Evolutionary conservation across 2,888 invertebrate genomes (phyloP).

Genomic region (Branchinecta sandiegonensis): DNA sequence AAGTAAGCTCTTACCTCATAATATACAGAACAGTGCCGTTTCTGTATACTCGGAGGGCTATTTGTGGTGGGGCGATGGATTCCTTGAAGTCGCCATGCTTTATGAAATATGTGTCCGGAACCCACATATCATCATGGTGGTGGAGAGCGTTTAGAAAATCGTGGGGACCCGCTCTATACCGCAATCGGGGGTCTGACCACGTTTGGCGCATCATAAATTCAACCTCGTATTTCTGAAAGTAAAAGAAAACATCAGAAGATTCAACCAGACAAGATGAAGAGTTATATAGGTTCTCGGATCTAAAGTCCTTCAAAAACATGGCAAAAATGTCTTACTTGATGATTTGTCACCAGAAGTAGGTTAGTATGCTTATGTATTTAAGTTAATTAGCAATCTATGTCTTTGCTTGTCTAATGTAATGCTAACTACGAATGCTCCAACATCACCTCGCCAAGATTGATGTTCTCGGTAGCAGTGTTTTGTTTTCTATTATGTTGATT

Average conservation of each 20-base stretch:
- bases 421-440: too few species aligned
- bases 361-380: too few species aligned
- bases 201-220: constrained; percentile 85
- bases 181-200: constrained; percentile 79
- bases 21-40: constrained; percentile 88
- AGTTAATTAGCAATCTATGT: too few species aligned
- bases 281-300: constrained; percentile 23
- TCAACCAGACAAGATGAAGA: too few species aligned
- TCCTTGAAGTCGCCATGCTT: constrained; percentile 94
- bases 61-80: constrained; percentile 81
- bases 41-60: constrained; percentile 76
- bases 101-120: constrained; percentile 88
- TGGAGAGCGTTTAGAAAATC: constrained; percentile 82
- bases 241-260: constrained; percentile 23
- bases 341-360: not conserved
- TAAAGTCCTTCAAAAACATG: constrained; percentile 14
- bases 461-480: too few species aligned
- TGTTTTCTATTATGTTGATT: too few species aligned
- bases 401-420: too few species aligned
- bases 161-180: constrained; percentile 74
- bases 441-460: too few species aligned
- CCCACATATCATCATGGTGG: constrained; percentile 81
- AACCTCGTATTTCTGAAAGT: constrained; percentile 80
- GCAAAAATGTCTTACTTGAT: not conserved
- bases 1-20: constrained; percentile 50